Percentiles rank a stretch among this genome's conserved stretches.
Evolutionary conservation across 2,113 vertebrate species (phyloP).

Genomic region (Columbina picui): DNA sequence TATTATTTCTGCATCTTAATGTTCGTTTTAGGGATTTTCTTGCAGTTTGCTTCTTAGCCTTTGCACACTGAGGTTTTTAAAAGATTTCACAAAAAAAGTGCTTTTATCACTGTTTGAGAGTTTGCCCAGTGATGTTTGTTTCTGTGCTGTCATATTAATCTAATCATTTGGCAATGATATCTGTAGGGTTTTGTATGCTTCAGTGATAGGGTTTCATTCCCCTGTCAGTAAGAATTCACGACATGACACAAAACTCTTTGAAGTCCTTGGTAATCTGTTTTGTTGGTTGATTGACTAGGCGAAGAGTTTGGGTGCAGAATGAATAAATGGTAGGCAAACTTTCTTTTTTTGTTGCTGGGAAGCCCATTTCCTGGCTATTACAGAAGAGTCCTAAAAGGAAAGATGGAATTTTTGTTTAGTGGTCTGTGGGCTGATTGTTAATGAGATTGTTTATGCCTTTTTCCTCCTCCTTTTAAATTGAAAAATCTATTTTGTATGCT

Average conservation of each 20-base stretch:
- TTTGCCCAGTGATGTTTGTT: neutral
- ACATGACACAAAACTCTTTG: neutral
- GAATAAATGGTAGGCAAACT: neutral
- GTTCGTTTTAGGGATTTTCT: neutral
- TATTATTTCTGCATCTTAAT: neutral
- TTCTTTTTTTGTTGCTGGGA: neutral
- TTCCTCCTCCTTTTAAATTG: neutral
- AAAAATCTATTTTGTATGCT: neutral
- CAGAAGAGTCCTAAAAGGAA: neutral
- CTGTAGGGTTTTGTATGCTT: neutral
- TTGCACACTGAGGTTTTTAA: neutral
- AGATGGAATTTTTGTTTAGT: neutral
- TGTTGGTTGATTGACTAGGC: neutral
- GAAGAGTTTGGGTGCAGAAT: neutral
- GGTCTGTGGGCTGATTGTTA: neutral
- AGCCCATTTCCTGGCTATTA: neutral
- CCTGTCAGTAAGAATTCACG: neutral
- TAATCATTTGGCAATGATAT: neutral
- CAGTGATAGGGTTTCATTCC: neutral
- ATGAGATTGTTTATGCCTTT: neutral
- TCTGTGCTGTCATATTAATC: neutral
- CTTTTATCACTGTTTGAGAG: neutral
- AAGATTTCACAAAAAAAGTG: neutral
- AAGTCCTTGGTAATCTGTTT: neutral
- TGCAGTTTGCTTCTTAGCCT: neutral